These are phyloP conservation scores for Neotragus pygmaeus DNA, from an alignment of 2,113 vertebrate genomes.

Conservation along the genomic window DNA sequence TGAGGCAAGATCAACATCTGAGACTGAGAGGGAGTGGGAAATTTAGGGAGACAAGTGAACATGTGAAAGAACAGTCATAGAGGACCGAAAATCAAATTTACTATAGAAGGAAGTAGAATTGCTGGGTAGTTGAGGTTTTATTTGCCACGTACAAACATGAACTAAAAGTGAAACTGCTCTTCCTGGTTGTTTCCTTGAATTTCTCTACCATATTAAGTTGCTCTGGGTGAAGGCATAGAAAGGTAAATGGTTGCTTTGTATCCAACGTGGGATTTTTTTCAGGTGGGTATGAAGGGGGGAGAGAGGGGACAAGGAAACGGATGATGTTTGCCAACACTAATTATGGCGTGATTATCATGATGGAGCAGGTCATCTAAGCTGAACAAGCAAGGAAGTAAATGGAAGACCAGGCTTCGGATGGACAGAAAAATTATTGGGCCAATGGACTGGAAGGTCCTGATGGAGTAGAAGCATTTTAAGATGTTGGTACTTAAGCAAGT, in stretches of 20 bases:
- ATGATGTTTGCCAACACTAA: background rate
- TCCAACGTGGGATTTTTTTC: background rate
- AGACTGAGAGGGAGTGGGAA: background rate
- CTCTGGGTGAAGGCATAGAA: background rate
- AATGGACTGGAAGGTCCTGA: background rate
- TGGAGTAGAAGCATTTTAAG: background rate
- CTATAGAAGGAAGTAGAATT: background rate
- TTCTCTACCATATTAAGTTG: background rate
- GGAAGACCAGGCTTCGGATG: background rate
- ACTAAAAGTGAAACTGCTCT: background rate
- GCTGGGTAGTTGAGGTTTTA: background rate
- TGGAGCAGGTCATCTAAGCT: background rate
- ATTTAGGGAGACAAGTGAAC: background rate
- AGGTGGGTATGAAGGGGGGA: background rate
- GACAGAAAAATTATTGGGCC: background rate
- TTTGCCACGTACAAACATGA: background rate
- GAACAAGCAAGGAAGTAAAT: background rate
- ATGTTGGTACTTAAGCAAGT: background rate
- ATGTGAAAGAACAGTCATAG: background rate
- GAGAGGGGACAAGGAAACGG: background rate
- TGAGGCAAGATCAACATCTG: background rate
- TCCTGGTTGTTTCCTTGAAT: background rate
- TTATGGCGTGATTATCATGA: background rate
- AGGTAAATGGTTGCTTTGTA: background rate
- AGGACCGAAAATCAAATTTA: background rate